Base-by-base conservation (phyloP, 2,888 invertebrate genomes). In the Cepaea hortensis region DNA sequence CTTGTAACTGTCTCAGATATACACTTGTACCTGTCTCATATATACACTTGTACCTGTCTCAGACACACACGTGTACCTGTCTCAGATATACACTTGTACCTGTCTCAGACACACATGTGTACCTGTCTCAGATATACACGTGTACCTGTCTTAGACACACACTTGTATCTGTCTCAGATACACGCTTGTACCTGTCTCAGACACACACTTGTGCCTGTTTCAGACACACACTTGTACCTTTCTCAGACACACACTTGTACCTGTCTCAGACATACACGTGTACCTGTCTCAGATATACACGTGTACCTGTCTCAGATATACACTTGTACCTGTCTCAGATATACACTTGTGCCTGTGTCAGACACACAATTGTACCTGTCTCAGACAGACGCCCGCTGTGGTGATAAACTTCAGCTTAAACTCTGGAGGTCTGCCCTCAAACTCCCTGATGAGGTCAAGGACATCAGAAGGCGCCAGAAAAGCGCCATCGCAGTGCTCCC, bases 401-500 rank as follows among this genome's bases (percentile, higher is more conserved):
- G 73, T 61, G 7, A 85, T 81, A 48, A 50, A 73, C 35, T 70
- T 73, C 7, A 85, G 65, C 35, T 48, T 55, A 76, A 75, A 81
- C 3, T 73, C 75, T n/a, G 85, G 85, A 15, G 20, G 20, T 62
- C 15, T 70, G 9, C 20, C 35, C 61, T 73, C 55, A 50, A 81
- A 85, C 23, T 61, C 23, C 23, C 62, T 61, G 13, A 85, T 55
- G 3, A 85, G 85, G 11, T 81, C 75, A 46, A 48, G n/a, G 15
- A 81, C 62, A 61, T 70, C 70, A 46, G 20, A 20, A 13, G 85
- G 85, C 5, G 80, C 61, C n/a, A 85, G 68, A 61, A 80, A 48
- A 1, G 85, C 85, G 9, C 81, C 85, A 23, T 65, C 72, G 48
- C 85, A 81, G 0, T 46, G 11, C 48, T 81, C 85, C 9, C 81